phyloP scores from a whole-genome alignment of 2,797 vertebrate species.

The Melanotaenia pygmaea region DNA sequence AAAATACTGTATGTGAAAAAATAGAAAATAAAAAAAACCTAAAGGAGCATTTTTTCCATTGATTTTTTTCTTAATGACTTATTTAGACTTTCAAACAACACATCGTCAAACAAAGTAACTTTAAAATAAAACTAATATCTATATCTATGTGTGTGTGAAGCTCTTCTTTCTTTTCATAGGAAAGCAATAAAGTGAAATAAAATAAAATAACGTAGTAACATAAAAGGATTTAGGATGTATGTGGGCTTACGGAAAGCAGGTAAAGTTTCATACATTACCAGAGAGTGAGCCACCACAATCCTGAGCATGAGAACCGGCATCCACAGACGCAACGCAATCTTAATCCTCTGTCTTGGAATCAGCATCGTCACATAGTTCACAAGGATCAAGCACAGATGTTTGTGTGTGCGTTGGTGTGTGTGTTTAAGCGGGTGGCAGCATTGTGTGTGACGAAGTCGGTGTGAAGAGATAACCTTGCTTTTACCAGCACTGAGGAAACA shows the following conservation, averaged over 20 bases:
- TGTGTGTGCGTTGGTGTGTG: constrained; percentile 18
- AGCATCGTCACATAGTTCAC: constrained; percentile 81
- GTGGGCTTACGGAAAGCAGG: neutral
- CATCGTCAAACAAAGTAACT: no score
- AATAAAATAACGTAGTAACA: no score
- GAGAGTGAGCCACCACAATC: constrained; percentile 90
- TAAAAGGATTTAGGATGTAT: neutral
- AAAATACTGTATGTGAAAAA: no score
- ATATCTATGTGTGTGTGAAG: no score
- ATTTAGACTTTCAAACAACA: no score
- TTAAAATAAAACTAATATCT: no score
- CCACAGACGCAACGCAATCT: constrained; percentile 94
- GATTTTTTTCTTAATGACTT: no score
- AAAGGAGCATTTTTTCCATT: no score
- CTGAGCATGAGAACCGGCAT: constrained; percentile 94
- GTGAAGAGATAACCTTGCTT: constrained; percentile 3
- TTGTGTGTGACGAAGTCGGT: neutral
- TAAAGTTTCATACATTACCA: constrained; percentile 66
- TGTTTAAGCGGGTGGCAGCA: constrained; percentile 34
- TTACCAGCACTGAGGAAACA: constrained; percentile 10
- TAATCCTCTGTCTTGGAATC: constrained; percentile 92
- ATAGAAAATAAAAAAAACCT: no score
- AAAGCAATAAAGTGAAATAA: no score
- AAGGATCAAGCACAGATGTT: constrained; percentile 9
- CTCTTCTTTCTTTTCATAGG: no score